These are phyloP conservation scores for Norana najaformis DNA, from an alignment of 2,888 invertebrate species.

Conservation along the genomic window DNA sequence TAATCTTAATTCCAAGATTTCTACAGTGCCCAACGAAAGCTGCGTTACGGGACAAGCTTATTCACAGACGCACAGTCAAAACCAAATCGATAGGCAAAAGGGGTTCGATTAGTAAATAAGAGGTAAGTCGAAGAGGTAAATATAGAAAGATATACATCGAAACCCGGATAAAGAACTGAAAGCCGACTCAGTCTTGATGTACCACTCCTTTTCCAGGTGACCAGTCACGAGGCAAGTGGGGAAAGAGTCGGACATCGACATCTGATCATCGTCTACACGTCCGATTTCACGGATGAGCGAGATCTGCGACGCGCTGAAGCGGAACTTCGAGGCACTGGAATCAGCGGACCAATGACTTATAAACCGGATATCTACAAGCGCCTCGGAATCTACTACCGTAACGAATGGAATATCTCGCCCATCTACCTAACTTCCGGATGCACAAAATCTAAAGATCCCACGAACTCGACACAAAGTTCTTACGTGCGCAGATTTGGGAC, in stretches of 20 bases:
- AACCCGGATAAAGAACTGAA: no score
- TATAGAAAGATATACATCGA: no score
- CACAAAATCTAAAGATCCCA: no score
- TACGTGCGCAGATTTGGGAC: not conserved
- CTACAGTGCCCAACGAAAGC: no score
- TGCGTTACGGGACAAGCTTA: no score
- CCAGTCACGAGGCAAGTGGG: not conserved
- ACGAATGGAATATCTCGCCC: conserved; percentile 15
- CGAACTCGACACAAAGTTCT: not conserved
- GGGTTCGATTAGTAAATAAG: no score
- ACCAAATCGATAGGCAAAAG: no score
- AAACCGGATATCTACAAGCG: conserved; percentile 7
- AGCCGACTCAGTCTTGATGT: not conserved
- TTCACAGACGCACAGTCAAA: no score
- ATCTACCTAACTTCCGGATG: not conserved
- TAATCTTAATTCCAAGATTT: no score
- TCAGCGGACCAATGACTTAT: not conserved
- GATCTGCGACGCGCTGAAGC: not conserved
- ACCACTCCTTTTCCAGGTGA: not conserved
- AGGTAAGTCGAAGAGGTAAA: no score
- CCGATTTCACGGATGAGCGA: not conserved
- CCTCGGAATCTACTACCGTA: not conserved
- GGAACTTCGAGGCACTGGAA: not conserved
- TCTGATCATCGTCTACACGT: not conserved
- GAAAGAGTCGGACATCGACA: not conserved